Percentiles rank a stretch among this genome's conserved stretches.
Evolutionary conservation across 2,113 vertebrate species (phyloP).

Genomic region (Mastomys natalensis): DNA sequence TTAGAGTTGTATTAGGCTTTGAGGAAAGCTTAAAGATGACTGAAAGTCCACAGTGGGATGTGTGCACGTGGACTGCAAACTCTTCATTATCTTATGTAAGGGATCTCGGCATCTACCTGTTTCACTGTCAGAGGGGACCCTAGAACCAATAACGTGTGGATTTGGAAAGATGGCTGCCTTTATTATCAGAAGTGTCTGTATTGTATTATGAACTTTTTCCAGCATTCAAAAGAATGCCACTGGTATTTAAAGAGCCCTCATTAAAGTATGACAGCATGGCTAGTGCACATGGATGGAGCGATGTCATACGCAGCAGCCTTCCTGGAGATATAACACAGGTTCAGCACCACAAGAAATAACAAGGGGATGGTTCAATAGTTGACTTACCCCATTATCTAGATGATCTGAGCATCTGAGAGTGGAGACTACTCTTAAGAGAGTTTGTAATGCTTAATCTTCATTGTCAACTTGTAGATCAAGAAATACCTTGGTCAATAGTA

Average conservation of each 20-base stretch:
- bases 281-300: neutral
- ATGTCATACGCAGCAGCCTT: fast-evolving
- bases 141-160: neutral
- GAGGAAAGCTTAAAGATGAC: too few species aligned
- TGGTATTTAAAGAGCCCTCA: neutral
- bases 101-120: neutral
- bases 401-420: neutral
- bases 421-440: neutral
- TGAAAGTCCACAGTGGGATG: neutral
- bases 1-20: neutral
- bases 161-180: neutral
- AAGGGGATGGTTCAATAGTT: neutral
- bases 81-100: neutral
- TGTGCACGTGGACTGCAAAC: neutral
- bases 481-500: neutral
- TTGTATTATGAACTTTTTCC: neutral
- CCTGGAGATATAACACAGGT: fast-evolving
- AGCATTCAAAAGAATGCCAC: neutral
- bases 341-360: too few species aligned
- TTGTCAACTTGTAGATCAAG: neutral
- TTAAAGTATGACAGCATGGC: too few species aligned
- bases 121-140: neutral
- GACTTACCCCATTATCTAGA: neutral
- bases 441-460: neutral
- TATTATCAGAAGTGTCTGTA: neutral